A percentile compares a stretch with the other conserved stretches of the same genome.
Evolutionary conservation across 2,113 vertebrate genomes (phyloP).

Genomic region (Cinclus cinclus): DNA sequence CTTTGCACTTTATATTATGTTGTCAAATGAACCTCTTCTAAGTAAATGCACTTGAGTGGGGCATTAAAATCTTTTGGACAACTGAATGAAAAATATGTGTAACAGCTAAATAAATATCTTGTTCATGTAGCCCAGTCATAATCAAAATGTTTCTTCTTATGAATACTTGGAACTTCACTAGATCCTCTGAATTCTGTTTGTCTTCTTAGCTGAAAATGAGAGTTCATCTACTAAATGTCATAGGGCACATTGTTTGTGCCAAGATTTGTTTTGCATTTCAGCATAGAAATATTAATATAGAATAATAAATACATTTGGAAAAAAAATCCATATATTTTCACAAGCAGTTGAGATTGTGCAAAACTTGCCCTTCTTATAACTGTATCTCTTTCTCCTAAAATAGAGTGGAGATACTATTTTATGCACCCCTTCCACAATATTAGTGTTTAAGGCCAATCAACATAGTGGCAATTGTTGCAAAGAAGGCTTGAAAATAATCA

Average conservation of each 20-base stretch:
- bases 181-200: not conserved
- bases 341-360: not conserved
- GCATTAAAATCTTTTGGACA: not conserved
- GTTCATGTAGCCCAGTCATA: not conserved
- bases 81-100: not conserved
- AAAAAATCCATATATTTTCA: not conserved
- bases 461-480: not conserved
- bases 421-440: not conserved
- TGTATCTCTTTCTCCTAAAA: not conserved
- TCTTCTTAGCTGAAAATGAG: not conserved
- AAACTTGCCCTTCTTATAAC: not conserved
- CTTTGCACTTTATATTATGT: not conserved
- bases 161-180: not conserved
- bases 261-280: not conserved
- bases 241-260: accelerated
- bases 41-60: not conserved
- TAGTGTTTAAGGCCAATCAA: not conserved
- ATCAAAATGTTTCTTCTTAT: not conserved
- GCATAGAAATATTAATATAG: not conserved
- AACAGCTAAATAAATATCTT: not conserved
- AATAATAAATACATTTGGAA: not conserved
- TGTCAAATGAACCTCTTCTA: not conserved
- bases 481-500: not conserved
- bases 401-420: not conserved
- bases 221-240: not conserved